phyloP scores from a whole-genome alignment of 2,113 vertebrate species.

The Nerophis lumbriciformis region DNA sequence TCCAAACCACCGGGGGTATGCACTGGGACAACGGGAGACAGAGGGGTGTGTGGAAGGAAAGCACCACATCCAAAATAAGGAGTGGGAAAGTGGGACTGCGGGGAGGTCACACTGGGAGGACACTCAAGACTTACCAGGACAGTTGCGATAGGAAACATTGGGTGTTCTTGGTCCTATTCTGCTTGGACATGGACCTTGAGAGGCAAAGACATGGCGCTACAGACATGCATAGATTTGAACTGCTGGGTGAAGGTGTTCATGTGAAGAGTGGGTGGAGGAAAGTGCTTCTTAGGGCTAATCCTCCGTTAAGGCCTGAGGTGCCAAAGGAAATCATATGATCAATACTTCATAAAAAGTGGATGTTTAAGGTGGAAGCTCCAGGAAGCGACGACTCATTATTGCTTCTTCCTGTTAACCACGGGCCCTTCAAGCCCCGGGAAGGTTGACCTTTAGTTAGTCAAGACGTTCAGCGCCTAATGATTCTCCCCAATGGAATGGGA shows the following conservation, averaged over 20 bases:
- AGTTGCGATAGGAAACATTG: slow-evolving; percentile 71
- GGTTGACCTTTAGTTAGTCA: slow-evolving; percentile 57
- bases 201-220: slow-evolving; percentile 70
- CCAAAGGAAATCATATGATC: slow-evolving; percentile 51
- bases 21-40: slow-evolving; percentile 22
- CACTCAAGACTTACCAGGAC: slow-evolving; percentile 69
- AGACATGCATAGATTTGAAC: slow-evolving; percentile 57
- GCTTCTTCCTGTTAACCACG: slow-evolving; percentile 55
- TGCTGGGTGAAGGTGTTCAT: not conserved
- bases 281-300: slow-evolving; percentile 59
- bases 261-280: slow-evolving; percentile 40
- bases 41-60: slow-evolving; percentile 33
- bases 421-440: slow-evolving; percentile 44
- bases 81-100: slow-evolving; percentile 46
- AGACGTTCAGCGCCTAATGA: slow-evolving; percentile 31
- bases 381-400: slow-evolving; percentile 39
- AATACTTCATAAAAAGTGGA: slow-evolving; percentile 42
- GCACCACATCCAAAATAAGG: slow-evolving; percentile 14
- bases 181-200: slow-evolving; percentile 71
- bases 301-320: slow-evolving; percentile 50
- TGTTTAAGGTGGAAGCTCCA: slow-evolving; percentile 23
- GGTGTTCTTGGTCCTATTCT: slow-evolving; percentile 70
- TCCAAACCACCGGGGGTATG: too few species aligned
- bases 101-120: slow-evolving; percentile 50
- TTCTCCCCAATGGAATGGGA: slow-evolving; percentile 46